Evolutionary conservation across 2,888 invertebrate genomes (phyloP).

Genomic region (Nebria salina): DNA sequence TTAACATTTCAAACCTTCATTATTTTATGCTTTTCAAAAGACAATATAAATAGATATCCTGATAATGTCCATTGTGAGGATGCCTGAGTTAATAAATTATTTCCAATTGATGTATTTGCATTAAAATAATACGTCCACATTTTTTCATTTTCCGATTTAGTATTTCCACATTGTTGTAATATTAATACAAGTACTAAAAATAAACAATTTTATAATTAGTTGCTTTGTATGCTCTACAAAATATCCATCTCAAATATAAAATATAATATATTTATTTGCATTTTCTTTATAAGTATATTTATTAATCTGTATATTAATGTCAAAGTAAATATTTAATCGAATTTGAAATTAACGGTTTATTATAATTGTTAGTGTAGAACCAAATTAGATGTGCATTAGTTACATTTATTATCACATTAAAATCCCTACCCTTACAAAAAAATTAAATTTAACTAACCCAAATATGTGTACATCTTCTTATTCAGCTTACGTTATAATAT

Average conservation of each 20-base stretch:
- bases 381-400: no score
- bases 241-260: no score
- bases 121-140: neutral
- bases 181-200: neutral
- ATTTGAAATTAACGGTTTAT: no score
- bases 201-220: no score
- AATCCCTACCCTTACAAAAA: no score
- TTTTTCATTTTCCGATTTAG: neutral
- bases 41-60: neutral
- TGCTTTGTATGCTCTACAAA: no score
- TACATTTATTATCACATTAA: no score
- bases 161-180: neutral
- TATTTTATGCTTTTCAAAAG: neutral
- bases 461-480: neutral
- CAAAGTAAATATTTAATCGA: no score
- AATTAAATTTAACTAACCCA: neutral
- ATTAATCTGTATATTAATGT: no score
- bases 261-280: neutral
- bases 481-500: neutral
- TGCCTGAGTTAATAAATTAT: neutral
- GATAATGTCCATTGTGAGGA: conserved; percentile 14
- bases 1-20: conserved; percentile 14
- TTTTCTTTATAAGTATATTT: neutral
- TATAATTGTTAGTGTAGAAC: no score
- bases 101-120: neutral